Conservation (phyloP, 2,888 invertebrate genomes). For the Dicyrtomina minuta region DNA sequence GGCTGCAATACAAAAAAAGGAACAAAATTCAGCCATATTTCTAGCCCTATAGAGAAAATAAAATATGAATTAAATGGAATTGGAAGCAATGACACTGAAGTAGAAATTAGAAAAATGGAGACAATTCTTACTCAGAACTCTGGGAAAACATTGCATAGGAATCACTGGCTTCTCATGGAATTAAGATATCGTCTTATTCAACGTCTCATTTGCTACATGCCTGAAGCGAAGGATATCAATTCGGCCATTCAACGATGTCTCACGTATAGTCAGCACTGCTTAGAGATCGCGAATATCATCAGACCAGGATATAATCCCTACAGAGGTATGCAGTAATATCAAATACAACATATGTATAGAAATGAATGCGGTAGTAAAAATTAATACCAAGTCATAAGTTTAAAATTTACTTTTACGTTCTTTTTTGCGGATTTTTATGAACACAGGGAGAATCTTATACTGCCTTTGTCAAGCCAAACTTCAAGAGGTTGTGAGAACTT, state of each 20-base stretch:
- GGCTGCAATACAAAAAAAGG: not conserved
- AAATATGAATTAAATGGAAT: constrained; percentile 18
- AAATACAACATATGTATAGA: no score
- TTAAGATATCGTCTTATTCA: constrained; percentile 44
- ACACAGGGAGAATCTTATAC: constrained; percentile 47
- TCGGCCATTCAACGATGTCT: constrained; percentile 39
- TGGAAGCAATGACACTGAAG: constrained; percentile 38
- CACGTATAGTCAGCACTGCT: constrained; percentile 45
- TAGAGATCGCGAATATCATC: constrained; percentile 43
- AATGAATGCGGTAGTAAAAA: not conserved
- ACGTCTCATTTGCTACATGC: constrained; percentile 41
- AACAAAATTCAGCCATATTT: constrained; percentile 1
- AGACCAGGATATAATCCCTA: constrained; percentile 48
- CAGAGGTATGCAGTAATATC: constrained; percentile 42
- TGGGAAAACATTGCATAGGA: constrained; percentile 39
- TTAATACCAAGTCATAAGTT: not conserved
- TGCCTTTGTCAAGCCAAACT: constrained; percentile 45
- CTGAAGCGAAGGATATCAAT: constrained; percentile 30
- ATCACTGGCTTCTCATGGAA: constrained; percentile 51
- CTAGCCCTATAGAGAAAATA: not conserved
- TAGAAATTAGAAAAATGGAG: constrained; percentile 40
- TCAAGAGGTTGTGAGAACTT: constrained; percentile 25
- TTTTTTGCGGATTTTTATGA: not conserved
- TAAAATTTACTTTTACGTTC: not conserved
- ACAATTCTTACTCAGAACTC: constrained; percentile 42